Evolutionary conservation across 2,797 vertebrate species (phyloP).

Genomic region (Xiphophorus birchmanni): DNA sequence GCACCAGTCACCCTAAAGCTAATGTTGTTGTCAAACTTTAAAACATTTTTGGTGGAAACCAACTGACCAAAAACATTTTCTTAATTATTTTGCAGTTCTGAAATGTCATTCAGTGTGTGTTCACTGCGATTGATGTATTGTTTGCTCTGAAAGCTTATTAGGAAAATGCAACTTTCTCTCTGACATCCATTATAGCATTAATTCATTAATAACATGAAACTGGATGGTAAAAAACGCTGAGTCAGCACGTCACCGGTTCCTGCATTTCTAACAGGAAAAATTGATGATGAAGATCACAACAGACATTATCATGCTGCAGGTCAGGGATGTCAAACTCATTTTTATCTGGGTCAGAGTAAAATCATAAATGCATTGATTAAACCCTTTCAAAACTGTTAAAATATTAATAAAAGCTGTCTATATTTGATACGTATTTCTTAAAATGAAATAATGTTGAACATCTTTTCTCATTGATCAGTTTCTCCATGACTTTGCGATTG

Average conservation of each 20-base stretch:
- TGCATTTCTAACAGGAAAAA: slow-evolving; percentile 26
- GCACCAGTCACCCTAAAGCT: not conserved
- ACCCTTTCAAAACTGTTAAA: too few species aligned
- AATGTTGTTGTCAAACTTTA: not conserved
- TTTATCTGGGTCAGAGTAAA: too few species aligned
- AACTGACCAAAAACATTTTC: not conserved
- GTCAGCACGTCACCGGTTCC: slow-evolving; percentile 6
- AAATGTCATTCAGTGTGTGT: not conserved
- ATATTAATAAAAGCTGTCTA: too few species aligned
- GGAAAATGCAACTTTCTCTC: not conserved
- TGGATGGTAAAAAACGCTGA: slow-evolving; percentile 15
- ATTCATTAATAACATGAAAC: slow-evolving; percentile 5
- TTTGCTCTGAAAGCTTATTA: not conserved
- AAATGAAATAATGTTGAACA: too few species aligned
- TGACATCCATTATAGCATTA: not conserved
- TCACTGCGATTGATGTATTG: not conserved
- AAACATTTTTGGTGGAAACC: not conserved
- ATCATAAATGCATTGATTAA: too few species aligned
- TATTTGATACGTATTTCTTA: too few species aligned
- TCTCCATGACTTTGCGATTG: too few species aligned
- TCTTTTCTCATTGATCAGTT: too few species aligned
- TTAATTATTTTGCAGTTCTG: not conserved
- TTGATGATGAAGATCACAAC: not conserved
- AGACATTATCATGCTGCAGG: not conserved
- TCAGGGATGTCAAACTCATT: not conserved